Percentiles rank a stretch among this genome's conserved stretches.
Evolutionary conservation across 2,797 vertebrate species (phyloP).

Genomic region (Oryzias dopingdopingensis): DNA sequence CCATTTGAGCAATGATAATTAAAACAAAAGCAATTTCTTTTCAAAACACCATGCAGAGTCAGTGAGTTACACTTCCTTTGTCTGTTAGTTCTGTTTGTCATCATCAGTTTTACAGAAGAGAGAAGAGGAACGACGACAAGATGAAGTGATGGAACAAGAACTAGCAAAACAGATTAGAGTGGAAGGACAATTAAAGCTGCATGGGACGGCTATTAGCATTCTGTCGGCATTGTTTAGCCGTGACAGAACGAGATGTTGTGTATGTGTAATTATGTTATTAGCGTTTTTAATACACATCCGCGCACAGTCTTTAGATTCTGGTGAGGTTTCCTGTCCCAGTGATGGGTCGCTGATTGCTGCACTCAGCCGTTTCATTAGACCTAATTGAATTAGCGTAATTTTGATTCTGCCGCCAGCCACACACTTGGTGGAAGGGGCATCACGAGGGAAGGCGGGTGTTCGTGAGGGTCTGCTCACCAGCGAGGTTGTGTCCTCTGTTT

Average conservation of each 20-base stretch:
- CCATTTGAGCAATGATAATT: constrained; percentile 1
- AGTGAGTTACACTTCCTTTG: constrained; percentile 11
- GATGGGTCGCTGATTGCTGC: constrained; percentile 61
- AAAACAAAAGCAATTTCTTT: not conserved
- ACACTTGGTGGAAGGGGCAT: constrained; percentile 28
- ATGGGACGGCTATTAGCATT: constrained; percentile 41
- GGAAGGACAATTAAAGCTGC: constrained; percentile 23
- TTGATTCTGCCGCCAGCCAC: constrained; percentile 56
- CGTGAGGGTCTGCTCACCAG: constrained; percentile 5
- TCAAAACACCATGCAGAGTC: not conserved
- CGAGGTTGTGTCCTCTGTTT: not conserved
- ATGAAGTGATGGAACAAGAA: constrained; percentile 12
- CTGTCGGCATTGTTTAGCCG: constrained; percentile 57
- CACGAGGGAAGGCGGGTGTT: constrained; percentile 13
- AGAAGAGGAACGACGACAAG: not conserved
- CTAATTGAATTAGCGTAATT: constrained; percentile 72
- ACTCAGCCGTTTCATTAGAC: constrained; percentile 70
- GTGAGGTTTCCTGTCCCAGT: constrained; percentile 43
- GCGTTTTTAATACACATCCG: constrained; percentile 62
- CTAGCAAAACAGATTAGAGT: constrained; percentile 3
- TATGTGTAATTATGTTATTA: constrained; percentile 70
- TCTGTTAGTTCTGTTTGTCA: constrained; percentile 11
- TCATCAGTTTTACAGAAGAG: constrained; percentile 2
- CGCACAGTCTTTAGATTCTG: constrained; percentile 59
- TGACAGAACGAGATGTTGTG: constrained; percentile 50